Conservation (phyloP, 2,888 invertebrate genomes). For the Pharmacophagus antenor region DNA sequence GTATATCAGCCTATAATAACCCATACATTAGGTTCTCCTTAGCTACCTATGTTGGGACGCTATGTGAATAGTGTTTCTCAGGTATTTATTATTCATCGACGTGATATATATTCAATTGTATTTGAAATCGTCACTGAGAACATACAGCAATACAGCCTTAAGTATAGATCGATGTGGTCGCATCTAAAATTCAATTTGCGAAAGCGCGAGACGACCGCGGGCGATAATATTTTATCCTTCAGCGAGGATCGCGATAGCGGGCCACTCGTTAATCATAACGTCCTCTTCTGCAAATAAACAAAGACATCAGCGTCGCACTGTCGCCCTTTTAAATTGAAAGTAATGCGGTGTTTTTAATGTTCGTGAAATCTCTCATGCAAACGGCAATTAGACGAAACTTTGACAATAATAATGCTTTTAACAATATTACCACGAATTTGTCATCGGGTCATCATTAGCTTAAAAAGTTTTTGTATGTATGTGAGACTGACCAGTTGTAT, state of each 20-base stretch:
- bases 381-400: neutral
- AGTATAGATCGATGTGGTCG: neutral
- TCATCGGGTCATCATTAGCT: too few relatives aligned
- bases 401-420: too few relatives aligned
- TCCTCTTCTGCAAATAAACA: constrained; percentile 25
- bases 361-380: neutral
- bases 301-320: constrained; percentile 18
- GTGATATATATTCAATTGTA: too few relatives aligned
- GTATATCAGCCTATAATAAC: too few relatives aligned
- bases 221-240: constrained; percentile 18
- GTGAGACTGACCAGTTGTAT: too few relatives aligned
- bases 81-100: too few relatives aligned
- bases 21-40: too few relatives aligned
- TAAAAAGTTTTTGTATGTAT: too few relatives aligned
- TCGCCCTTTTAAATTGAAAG: constrained; percentile 16
- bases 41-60: too few relatives aligned
- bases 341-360: constrained; percentile 16
- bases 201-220: constrained; percentile 4
- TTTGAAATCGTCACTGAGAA: neutral
- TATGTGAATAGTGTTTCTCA: too few relatives aligned
- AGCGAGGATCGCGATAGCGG: constrained; percentile 21
- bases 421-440: too few relatives aligned
- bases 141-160: neutral
- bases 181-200: constrained; percentile 29
- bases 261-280: constrained; percentile 27